Conservation (phyloP, 1,140 invertebrate genomes). For the Himalopsyche phryganea region DNA sequence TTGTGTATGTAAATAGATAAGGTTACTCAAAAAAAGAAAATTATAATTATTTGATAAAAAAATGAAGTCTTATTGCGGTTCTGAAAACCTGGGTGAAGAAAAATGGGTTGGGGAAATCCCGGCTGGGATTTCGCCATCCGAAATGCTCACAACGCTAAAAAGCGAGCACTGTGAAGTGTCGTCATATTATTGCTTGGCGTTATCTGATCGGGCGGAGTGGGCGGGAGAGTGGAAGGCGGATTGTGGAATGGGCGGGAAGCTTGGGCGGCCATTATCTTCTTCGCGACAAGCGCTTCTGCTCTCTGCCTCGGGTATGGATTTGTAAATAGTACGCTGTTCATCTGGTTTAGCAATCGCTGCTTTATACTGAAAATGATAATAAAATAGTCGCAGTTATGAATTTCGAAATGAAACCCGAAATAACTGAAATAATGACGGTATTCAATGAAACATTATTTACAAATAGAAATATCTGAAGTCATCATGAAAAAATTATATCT, state of each 20-base stretch:
- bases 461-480: too few species aligned
- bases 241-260: slow-evolving; percentile 1
- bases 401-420: too few species aligned
- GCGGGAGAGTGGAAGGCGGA: background rate
- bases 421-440: too few species aligned
- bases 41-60: too few species aligned
- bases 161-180: slow-evolving; percentile 34
- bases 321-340: background rate
- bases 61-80: too few species aligned
- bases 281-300: slow-evolving; percentile 14
- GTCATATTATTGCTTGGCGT: slow-evolving; percentile 34
- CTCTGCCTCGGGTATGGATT: slow-evolving; percentile 14
- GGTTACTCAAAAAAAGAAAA: too few species aligned
- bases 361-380: too few species aligned
- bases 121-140: background rate
- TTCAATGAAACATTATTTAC: too few species aligned
- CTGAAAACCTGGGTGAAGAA: background rate
- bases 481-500: too few species aligned
- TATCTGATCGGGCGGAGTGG: slow-evolving; percentile 26
- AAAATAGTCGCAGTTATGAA: too few species aligned
- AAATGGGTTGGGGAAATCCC: background rate
- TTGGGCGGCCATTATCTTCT: slow-evolving; percentile 18
- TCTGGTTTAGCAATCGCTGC: too few species aligned
- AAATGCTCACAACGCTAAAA: slow-evolving; percentile 29
- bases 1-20: too few species aligned